A percentile compares a stretch with the other conserved stretches of the same genome.
Conservation (phyloP, 2,888 invertebrate species). For the Melikaiella ostensackeni region DNA sequence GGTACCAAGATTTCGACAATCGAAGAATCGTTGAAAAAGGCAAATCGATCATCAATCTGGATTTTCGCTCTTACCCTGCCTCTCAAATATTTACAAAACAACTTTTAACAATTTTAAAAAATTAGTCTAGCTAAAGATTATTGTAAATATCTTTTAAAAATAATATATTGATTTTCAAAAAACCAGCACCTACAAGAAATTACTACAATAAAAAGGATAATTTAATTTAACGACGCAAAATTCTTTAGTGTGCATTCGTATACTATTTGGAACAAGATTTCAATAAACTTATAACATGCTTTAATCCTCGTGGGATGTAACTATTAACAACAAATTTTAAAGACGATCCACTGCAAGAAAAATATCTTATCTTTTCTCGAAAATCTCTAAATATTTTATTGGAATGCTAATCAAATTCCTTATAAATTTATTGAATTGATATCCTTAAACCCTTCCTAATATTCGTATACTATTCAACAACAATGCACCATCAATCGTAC, state of each 20-base stretch:
- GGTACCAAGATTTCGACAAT: constrained; percentile 67
- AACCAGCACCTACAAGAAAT: neutral
- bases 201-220: neutral
- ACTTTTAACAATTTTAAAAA: neutral
- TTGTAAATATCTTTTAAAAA: constrained; percentile 3
- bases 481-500: constrained; percentile 29
- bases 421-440: constrained; percentile 22
- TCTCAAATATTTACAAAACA: constrained; percentile 6
- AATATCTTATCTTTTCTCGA: neutral
- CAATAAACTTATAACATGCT: constrained; percentile 34
- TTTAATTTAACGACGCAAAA: constrained; percentile 1
- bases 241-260: constrained; percentile 22
- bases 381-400: constrained; percentile 28
- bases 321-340: constrained; percentile 33
- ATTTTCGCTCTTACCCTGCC: constrained; percentile 35
- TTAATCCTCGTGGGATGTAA: constrained; percentile 29
- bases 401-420: constrained; percentile 26
- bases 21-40: constrained; percentile 24
- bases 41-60: constrained; percentile 8
- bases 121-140: constrained; percentile 12
- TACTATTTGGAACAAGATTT: constrained; percentile 32
- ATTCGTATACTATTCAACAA: constrained; percentile 39
- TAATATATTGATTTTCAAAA: neutral
- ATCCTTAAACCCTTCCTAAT: constrained; percentile 28
- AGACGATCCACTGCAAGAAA: constrained; percentile 19